Evolutionary conservation across 2,113 vertebrate genomes (phyloP), one percentile per base, ranked within the genome.

Genomic region (Rhea pennata): DNA sequence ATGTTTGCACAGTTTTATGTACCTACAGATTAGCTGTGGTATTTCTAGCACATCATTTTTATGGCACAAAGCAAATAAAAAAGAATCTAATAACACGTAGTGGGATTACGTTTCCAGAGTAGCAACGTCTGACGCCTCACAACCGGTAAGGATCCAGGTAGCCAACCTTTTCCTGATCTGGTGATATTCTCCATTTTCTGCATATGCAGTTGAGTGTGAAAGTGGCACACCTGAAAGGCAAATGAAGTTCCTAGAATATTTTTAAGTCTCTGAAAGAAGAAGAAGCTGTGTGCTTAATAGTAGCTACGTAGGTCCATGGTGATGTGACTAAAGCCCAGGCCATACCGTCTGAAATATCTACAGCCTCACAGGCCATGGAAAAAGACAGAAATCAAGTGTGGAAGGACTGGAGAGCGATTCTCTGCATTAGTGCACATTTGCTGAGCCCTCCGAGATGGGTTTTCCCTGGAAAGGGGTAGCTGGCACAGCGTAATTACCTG

Each of bases 381-480:
- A 88, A 36, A 50, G 65, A 40, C 42, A 44, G 13, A 44, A 44
- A 44, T 20, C 4, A 2, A 16, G 65, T 64, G 16, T 36, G 31
- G 59, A 95, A 83, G 46, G 40, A 53, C 51, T 1, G 12, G 62
- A 77, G 67, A 16, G 53, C 44, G 64, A 21, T 51, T 93, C 33
- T 15, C 40, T 65, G 23, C 62, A 85, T 81, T 53, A 58, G 39
- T 53, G 62, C 22, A 6, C 0, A 14, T 84, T 71, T 70, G 2
- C 1, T 1, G 2, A 75, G 46, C 0, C 0, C 72, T 86, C 51
- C 16, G 0, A 2, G 64, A 96, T 95, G 87, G 87, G 96, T 97
- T 96, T 95, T 87, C 53, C 66, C 88, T 70, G 62, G 84, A 92
- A 95, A 61, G 87, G 88, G 84, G 88, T 85, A 93, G 91, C 91